phyloP scores from a whole-genome alignment of 2,113 vertebrate species.

The Herpetotheres cachinnans region DNA sequence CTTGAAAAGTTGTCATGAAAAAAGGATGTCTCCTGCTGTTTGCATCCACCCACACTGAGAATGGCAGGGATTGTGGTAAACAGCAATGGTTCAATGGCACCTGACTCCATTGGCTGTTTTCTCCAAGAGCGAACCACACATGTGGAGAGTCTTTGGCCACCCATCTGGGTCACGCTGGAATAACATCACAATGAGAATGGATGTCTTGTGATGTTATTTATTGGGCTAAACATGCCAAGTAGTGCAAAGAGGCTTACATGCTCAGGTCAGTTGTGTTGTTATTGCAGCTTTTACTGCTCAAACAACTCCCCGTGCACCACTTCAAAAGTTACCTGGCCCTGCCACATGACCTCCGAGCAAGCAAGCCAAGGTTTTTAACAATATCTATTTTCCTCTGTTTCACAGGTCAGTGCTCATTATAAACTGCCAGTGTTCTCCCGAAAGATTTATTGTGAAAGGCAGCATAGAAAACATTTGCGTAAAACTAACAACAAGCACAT shows the following conservation, averaged over 20 bases:
- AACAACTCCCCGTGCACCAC: not conserved
- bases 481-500: not conserved
- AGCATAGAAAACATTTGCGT: not conserved
- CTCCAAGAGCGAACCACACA: not conserved
- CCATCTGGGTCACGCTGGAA: not conserved
- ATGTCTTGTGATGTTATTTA: not conserved
- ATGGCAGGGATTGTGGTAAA: not conserved
- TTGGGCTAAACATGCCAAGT: not conserved
- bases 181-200: not conserved
- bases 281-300: not conserved
- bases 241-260: constrained; percentile 7
- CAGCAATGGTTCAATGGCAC: not conserved
- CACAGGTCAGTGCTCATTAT: constrained; percentile 27
- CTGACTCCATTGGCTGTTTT: not conserved
- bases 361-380: constrained; percentile 24
- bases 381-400: constrained; percentile 27
- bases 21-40: not conserved
- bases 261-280: not conserved
- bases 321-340: constrained; percentile 34
- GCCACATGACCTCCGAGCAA: not conserved
- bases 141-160: not conserved
- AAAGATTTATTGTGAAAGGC: constrained; percentile 10
- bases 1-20: not conserved
- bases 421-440: not conserved
- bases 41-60: not conserved